A percentile compares a stretch with the other conserved stretches of the same genome.
phyloP scores from a whole-genome alignment of 2,797 vertebrate species.

The Halcyon smyrnensis region DNA sequence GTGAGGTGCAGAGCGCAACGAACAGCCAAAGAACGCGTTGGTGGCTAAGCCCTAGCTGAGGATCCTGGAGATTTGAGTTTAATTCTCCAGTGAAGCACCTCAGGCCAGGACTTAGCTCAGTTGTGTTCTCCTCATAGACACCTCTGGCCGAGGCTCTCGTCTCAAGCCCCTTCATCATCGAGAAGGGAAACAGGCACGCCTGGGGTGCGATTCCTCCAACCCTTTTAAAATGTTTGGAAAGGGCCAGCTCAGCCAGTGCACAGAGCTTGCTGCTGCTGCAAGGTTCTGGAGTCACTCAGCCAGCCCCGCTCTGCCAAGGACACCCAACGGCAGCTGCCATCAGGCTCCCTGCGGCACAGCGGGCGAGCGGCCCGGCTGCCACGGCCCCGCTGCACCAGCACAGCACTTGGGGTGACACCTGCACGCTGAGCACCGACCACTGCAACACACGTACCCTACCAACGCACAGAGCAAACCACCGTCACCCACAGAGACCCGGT shows the following conservation, averaged over 20 bases:
- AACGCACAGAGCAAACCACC: not conserved
- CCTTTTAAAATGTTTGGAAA: not conserved
- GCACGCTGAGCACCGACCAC: fast-evolving
- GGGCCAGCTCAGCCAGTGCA: not conserved
- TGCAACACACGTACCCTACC: not conserved
- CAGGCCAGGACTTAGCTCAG: not conserved
- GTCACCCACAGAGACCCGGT: not conserved
- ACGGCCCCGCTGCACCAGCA: not conserved
- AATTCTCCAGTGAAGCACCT: not conserved
- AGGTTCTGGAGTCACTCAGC: not conserved
- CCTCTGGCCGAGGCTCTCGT: not conserved
- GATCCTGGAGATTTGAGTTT: not conserved
- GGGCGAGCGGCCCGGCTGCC: fast-evolving
- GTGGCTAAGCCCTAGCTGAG: not conserved
- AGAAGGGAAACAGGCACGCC: not conserved
- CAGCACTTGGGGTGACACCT: no score
- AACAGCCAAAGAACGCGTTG: not conserved
- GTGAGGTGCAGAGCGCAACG: not conserved
- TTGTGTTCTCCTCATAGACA: not conserved
- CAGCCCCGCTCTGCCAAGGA: not conserved
- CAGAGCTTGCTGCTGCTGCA: not conserved
- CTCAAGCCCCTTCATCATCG: fast-evolving
- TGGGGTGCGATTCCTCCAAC: not conserved
- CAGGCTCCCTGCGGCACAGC: fast-evolving
- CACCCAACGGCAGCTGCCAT: not conserved